These are phyloP conservation scores for Ailuropoda melanoleuca DNA, from an alignment of 2,113 vertebrate genomes.

Conservation along the genomic window DNA sequence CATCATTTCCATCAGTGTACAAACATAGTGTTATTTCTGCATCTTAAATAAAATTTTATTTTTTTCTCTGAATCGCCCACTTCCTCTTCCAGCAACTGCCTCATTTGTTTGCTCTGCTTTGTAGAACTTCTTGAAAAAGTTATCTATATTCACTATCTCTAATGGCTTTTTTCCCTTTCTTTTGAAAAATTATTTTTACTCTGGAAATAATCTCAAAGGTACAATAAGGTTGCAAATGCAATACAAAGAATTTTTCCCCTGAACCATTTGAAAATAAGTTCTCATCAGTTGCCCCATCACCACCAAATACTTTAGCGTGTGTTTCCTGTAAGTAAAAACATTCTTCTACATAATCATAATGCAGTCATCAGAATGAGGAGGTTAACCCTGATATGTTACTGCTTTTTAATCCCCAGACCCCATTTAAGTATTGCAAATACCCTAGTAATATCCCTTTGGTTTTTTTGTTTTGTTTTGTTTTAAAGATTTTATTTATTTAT, in stretches of 20 bases:
- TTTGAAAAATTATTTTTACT: slow-evolving; percentile 7
- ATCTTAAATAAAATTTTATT: neutral
- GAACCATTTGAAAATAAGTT: slow-evolving; percentile 33
- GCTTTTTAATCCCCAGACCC: neutral
- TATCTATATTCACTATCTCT: neutral
- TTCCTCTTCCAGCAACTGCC: neutral
- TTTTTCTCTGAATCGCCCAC: neutral
- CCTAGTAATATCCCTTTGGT: neutral
- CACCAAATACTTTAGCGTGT: neutral
- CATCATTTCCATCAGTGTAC: neutral
- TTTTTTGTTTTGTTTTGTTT: too few species aligned
- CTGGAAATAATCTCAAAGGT: slow-evolving; percentile 6
- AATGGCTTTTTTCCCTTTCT: neutral
- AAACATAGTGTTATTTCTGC: neutral
- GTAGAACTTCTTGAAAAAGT: neutral
- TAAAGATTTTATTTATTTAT: too few species aligned
- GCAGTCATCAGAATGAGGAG: neutral
- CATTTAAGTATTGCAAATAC: neutral
- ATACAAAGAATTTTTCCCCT: neutral
- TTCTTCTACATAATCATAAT: neutral
- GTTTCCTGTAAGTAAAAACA: neutral
- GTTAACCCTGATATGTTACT: neutral
- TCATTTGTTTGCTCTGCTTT: neutral
- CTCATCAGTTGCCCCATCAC: neutral
- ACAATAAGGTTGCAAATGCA: neutral